These are phyloP conservation scores for Hoplodrina blanda DNA, from an alignment of 2,888 invertebrate genomes.

Conservation along the genomic window DNA sequence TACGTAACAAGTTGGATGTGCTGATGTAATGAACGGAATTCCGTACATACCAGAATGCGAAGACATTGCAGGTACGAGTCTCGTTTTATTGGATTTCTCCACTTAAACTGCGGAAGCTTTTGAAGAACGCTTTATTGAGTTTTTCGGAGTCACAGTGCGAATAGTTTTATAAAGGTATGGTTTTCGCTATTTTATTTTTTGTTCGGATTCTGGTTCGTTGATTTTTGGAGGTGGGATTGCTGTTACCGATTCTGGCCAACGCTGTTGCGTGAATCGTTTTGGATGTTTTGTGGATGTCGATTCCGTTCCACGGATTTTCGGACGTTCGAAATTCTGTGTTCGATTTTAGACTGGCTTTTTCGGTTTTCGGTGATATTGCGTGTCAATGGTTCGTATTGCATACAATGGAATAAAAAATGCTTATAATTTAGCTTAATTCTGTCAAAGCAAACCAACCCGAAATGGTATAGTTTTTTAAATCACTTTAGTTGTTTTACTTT, in stretches of 20 bases:
- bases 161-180: conserved; percentile 59
- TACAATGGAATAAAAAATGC: background rate
- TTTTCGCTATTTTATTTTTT: conserved; percentile 40
- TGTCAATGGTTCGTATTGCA: conserved; percentile 12
- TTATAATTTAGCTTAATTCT: no score
- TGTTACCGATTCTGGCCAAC: conserved; percentile 14
- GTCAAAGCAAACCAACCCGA: no score
- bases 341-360: background rate
- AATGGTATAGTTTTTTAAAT: no score
- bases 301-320: conserved; percentile 20
- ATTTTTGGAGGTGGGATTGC: conserved; percentile 27
- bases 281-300: conserved; percentile 25
- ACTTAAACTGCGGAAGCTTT: conserved; percentile 69
- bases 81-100: conserved; percentile 84
- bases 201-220: conserved; percentile 16
- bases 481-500: no score
- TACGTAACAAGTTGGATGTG: conserved; percentile 84
- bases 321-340: conserved; percentile 9
- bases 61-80: conserved; percentile 81
- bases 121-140: conserved; percentile 78
- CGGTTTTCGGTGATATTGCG: background rate
- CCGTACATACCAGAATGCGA: conserved; percentile 79
- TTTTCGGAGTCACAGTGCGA: conserved; percentile 63
- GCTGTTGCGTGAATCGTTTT: conserved; percentile 23
- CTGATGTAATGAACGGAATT: conserved; percentile 85